Evolutionary conservation across 1,140 invertebrate species (phyloP).

Genomic region (Phthorimaea operculella): DNA sequence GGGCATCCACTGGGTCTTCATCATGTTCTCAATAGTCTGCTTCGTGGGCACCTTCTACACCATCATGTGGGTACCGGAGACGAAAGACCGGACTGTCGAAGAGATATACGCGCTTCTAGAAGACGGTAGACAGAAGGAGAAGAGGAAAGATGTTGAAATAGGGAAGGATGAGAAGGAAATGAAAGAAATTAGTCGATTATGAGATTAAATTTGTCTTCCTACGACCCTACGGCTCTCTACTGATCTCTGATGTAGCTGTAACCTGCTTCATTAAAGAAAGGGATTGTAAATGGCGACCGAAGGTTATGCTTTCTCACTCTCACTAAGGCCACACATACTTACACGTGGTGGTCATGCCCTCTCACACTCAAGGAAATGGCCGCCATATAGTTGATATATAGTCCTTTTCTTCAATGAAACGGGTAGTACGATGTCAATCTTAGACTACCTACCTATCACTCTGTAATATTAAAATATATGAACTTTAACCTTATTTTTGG

Average conservation of each 20-base stretch:
- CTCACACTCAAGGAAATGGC: too few relatives aligned
- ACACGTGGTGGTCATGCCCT: too few relatives aligned
- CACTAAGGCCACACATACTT: too few relatives aligned
- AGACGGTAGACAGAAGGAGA: conserved; percentile 50
- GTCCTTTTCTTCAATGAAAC: too few relatives aligned
- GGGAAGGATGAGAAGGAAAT: conserved; percentile 44
- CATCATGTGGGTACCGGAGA: conserved; percentile 55
- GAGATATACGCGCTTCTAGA: conserved; percentile 55
- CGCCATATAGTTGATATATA: too few relatives aligned
- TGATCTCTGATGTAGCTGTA: not conserved
- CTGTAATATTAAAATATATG: too few relatives aligned
- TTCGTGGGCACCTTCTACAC: conserved; percentile 55
- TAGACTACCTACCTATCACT: too few relatives aligned
- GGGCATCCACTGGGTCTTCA: conserved; percentile 61
- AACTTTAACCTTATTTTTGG: too few relatives aligned
- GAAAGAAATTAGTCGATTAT: conserved; percentile 45
- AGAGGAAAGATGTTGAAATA: conserved; percentile 46
- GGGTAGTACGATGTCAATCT: too few relatives aligned
- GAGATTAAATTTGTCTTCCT: conserved; percentile 8
- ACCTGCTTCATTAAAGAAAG: too few relatives aligned
- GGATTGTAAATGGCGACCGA: too few relatives aligned
- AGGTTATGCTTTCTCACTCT: too few relatives aligned
- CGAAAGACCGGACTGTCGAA: conserved; percentile 51
- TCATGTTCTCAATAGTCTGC: conserved; percentile 52
- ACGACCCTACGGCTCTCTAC: not conserved